These are phyloP conservation scores for Spicauda simplicius DNA, from an alignment of 2,888 invertebrate genomes.

Conservation along the genomic window DNA sequence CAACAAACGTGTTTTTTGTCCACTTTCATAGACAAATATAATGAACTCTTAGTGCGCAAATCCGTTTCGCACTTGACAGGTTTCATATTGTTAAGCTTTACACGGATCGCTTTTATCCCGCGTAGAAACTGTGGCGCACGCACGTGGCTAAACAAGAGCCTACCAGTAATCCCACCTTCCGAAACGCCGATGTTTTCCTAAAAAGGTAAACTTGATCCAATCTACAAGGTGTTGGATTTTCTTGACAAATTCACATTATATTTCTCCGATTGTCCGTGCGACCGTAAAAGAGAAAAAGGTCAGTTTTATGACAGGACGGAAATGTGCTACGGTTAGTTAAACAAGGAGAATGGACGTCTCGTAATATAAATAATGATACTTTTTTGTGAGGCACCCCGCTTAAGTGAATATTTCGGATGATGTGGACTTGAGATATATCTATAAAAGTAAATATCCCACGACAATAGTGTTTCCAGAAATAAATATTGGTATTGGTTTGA, in stretches of 20 bases:
- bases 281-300: constrained; percentile 66
- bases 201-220: constrained; percentile 71
- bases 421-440: constrained; percentile 38
- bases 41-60: too few species aligned
- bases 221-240: constrained; percentile 70
- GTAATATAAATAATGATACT: constrained; percentile 64
- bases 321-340: constrained; percentile 71
- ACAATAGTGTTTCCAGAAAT: neutral
- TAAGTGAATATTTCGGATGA: constrained; percentile 47
- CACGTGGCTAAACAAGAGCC: constrained; percentile 48
- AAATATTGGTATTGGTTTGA: too few species aligned
- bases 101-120: constrained; percentile 59
- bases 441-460: constrained; percentile 33
- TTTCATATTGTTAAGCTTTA: constrained; percentile 61
- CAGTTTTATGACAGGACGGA: constrained; percentile 66
- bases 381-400: constrained; percentile 54
- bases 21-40: too few species aligned
- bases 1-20: too few species aligned
- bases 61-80: too few species aligned
- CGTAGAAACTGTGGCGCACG: constrained; percentile 53
- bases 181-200: constrained; percentile 61
- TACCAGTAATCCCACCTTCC: constrained; percentile 56
- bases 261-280: constrained; percentile 61
- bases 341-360: constrained; percentile 71
- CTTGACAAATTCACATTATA: constrained; percentile 74